These are phyloP conservation scores for Propithecus deckenii DNA, from an alignment of 2,797 vertebrate species.

Conservation along the genomic window DNA sequence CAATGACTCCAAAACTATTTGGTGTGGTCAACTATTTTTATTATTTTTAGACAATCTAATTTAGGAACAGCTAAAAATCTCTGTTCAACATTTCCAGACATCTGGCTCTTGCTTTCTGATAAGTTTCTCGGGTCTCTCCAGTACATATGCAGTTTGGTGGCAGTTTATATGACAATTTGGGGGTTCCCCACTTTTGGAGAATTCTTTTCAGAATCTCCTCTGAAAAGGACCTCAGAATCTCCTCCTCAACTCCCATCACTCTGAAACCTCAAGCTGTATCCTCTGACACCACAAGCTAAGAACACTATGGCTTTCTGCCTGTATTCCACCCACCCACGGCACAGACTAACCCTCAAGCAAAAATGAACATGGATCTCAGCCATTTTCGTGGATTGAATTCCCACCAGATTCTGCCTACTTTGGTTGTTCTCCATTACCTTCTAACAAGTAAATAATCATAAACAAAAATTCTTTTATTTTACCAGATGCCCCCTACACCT, in stretches of 20 bases:
- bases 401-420: neutral
- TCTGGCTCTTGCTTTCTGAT: neutral
- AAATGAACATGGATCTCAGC: neutral
- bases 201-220: neutral
- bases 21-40: neutral
- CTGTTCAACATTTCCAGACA: neutral
- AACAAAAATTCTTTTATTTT: neutral
- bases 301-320: neutral
- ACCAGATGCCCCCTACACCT: neutral
- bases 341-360: neutral
- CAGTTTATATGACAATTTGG: neutral
- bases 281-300: neutral
- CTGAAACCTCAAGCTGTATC: neutral
- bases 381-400: neutral
- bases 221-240: neutral
- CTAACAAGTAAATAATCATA: neutral
- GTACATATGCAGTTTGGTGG: neutral
- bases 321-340: neutral
- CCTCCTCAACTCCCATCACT: neutral
- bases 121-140: neutral
- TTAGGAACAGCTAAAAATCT: slow-evolving; percentile 10
- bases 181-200: neutral
- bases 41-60: slow-evolving; percentile 14
- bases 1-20: neutral
- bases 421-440: neutral